Base-by-base conservation (phyloP, 1,140 invertebrate genomes). In the Fopius arisanus region DNA sequence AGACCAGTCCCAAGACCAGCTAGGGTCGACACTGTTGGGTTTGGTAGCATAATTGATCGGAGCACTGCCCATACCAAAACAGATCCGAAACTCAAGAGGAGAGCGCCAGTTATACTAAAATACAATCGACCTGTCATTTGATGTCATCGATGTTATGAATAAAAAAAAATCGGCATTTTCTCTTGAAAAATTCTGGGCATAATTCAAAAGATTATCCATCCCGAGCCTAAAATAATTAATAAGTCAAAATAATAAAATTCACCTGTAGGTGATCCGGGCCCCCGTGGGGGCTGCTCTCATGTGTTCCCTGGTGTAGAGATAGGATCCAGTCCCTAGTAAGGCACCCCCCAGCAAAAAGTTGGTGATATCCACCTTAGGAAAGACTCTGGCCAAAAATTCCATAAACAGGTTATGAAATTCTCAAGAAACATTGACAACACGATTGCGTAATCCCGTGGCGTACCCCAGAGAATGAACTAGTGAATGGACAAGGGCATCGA, bases 1-100 rank as follows among this genome's bases (percentile, higher is more conserved):
- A 91, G 78, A 12, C 91, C 91, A 16, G 91, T 90, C 40, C 88
- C 87, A n/a, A 93, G 73, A 9, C 92, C 93, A 40, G 90, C 88
- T 26, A 90, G 54, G 0, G 91, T 92, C 51, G 91, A 88, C 0
- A 92, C 63, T 7, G 89, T 80, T 48, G 91, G 89, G 81, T 91
- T 93, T 75, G 90, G 87, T 4, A 93, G 92, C 29, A 93, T 78
- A 33, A 92, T 80, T 19, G 91, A 92, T 78, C 92, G 89, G 26
- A 93, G 84, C 26, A 94, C 89, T 0, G 93, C 93, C 92, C 93
- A 94, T 29, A 91, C 85, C 3, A 94, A 84, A 5, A 94, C 91
- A 0, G 93, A 94, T 21, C 93, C 93, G 81, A 94, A 91, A 68
- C 91, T 93, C 79, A 94, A 91, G 16, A 94, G 86, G 5, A 91